Evolutionary conservation across 2,888 invertebrate species (phyloP).

Genomic region (Caenorhabditis auriculariae): DNA sequence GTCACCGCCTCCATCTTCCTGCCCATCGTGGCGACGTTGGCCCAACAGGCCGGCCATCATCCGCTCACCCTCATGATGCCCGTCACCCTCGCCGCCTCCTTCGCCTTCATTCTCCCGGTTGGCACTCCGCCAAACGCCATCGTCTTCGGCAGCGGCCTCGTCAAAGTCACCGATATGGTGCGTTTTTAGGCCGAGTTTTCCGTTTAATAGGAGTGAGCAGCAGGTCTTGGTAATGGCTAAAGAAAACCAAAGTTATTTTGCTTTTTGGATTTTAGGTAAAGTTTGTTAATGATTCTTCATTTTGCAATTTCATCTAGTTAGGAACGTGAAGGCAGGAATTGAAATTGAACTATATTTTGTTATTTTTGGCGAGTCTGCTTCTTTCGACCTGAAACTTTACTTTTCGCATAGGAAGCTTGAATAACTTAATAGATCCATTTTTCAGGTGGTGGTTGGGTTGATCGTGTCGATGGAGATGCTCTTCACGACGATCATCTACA

Average conservation of each 20-base stretch:
- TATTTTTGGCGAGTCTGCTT: too few relatives aligned
- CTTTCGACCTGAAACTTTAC: too few relatives aligned
- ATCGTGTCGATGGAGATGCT: slow-evolving; percentile 34
- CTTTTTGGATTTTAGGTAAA: neutral
- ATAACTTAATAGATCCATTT: too few relatives aligned
- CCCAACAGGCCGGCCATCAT: slow-evolving; percentile 47
- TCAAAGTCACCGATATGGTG: slow-evolving; percentile 53
- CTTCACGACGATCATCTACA: slow-evolving; percentile 35
- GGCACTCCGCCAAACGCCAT: slow-evolving; percentile 94
- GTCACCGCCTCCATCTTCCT: slow-evolving; percentile 79
- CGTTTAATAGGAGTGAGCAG: too few relatives aligned
- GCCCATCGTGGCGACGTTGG: slow-evolving; percentile 74
- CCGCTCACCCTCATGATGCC: slow-evolving; percentile 53
- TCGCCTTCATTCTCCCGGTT: slow-evolving; percentile 67
- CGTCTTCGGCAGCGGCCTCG: slow-evolving; percentile 64
- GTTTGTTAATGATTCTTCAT: too few relatives aligned
- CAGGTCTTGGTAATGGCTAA: too few relatives aligned
- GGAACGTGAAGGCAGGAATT: too few relatives aligned
- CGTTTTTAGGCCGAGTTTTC: slow-evolving; percentile 3
- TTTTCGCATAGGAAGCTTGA: too few relatives aligned
- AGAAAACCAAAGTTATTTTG: neutral
- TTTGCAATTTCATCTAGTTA: too few relatives aligned
- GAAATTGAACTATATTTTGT: too few relatives aligned
- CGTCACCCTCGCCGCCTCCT: slow-evolving; percentile 71
- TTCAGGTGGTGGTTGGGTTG: slow-evolving; percentile 39